Percentiles rank a stretch among this genome's conserved stretches.
Evolutionary conservation across 2,888 invertebrate species (phyloP).

Genomic region (Cephalotes varians): DNA sequence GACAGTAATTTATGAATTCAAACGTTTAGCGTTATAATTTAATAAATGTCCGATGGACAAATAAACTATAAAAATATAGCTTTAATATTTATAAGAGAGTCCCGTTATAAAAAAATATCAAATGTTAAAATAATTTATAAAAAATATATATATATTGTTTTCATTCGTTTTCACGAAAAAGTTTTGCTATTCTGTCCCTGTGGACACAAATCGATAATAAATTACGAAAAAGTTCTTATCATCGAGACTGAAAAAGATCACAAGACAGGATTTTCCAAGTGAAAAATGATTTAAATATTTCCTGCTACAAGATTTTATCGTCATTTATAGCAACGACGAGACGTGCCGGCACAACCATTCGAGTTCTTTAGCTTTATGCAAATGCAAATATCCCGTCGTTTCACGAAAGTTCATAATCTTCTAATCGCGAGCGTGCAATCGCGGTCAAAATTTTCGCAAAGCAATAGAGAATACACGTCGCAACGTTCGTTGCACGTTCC

Average conservation of each 20-base stretch:
- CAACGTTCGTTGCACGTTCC: neutral
- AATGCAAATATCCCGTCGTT: conserved; percentile 49
- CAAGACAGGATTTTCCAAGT: neutral
- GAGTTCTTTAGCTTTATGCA: conserved; percentile 52
- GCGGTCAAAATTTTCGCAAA: neutral
- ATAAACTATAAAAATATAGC: neutral
- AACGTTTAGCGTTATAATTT: neutral
- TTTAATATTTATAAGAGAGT: neutral
- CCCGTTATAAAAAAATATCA: neutral
- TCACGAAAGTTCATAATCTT: conserved; percentile 23
- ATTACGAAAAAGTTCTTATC: neutral
- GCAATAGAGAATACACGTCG: neutral
- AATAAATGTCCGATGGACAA: neutral
- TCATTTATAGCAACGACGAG: neutral
- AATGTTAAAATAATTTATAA: neutral
- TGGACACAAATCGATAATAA: neutral
- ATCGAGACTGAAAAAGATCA: neutral
- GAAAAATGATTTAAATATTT: neutral
- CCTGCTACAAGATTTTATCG: neutral
- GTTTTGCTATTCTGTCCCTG: neutral
- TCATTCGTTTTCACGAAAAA: neutral
- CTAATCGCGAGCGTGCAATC: neutral
- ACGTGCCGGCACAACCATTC: conserved; percentile 37
- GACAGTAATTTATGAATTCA: neutral
- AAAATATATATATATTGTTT: neutral